These are phyloP conservation scores for Andrena bicolor DNA, from an alignment of 2,888 invertebrate genomes.

Conservation along the genomic window DNA sequence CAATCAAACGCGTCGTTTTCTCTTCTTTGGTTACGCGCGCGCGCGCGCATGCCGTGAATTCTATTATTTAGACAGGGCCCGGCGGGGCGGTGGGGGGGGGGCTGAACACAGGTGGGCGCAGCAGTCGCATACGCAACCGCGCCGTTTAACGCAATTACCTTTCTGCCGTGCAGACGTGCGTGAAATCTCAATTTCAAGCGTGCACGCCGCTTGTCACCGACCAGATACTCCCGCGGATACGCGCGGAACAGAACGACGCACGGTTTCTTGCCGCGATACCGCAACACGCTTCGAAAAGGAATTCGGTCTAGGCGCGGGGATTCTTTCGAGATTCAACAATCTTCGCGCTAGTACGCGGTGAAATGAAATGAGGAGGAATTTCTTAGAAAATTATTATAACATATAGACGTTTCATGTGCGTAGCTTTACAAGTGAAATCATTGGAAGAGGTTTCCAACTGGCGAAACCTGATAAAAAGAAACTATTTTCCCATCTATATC, in stretches of 20 bases:
- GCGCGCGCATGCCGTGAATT: constrained; percentile 63
- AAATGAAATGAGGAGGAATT: background rate
- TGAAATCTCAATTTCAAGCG: constrained; percentile 74
- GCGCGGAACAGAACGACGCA: constrained; percentile 11
- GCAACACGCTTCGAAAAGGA: constrained; percentile 16
- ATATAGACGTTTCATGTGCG: background rate
- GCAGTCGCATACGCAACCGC: constrained; percentile 78
- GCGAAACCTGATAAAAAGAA: too few relatives aligned
- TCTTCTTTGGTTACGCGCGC: constrained; percentile 22
- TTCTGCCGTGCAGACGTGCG: constrained; percentile 77
- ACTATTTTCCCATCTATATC: too few relatives aligned
- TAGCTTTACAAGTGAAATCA: too few relatives aligned
- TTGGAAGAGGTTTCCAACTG: too few relatives aligned
- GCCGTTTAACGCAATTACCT: constrained; percentile 81
- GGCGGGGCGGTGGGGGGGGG: too few relatives aligned
- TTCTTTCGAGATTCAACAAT: background rate
- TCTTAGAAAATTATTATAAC: background rate
- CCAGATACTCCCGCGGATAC: constrained; percentile 17
- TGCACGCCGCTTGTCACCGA: constrained; percentile 57
- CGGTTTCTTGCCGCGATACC: constrained; percentile 43
- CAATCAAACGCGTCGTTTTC: constrained; percentile 54
- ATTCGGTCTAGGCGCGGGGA: constrained; percentile 2
- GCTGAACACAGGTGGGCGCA: constrained; percentile 64
- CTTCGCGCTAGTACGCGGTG: background rate
- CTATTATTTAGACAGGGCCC: constrained; percentile 70